Conservation (phyloP, 2,797 vertebrate species). For the Pteronotus mesoamericanus region DNA sequence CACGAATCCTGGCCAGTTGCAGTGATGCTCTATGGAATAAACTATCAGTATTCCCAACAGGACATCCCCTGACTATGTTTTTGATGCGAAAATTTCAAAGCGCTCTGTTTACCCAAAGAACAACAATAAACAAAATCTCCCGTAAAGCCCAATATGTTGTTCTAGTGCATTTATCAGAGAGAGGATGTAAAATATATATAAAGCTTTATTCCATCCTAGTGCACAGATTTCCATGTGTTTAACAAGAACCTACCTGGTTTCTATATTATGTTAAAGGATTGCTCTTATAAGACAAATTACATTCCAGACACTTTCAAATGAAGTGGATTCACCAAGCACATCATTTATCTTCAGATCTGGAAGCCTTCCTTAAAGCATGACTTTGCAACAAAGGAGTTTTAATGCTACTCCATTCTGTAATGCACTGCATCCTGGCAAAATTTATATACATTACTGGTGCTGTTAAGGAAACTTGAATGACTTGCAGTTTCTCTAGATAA, state of each 20-base stretch:
- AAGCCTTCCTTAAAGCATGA: constrained; percentile 27
- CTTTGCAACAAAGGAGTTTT: constrained; percentile 23
- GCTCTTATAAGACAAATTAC: neutral
- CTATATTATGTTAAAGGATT: neutral
- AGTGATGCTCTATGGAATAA: neutral
- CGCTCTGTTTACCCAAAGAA: neutral
- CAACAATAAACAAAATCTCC: neutral
- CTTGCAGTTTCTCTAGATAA: constrained; percentile 49
- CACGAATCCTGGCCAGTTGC: neutral
- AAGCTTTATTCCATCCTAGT: neutral
- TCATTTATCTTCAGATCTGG: neutral
- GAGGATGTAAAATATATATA: neutral
- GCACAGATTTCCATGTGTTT: neutral
- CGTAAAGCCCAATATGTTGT: neutral
- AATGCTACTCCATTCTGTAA: constrained; percentile 15
- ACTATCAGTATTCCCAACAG: neutral
- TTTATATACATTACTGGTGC: constrained; percentile 1
- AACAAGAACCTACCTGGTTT: constrained; percentile 4
- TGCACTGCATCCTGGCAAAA: constrained; percentile 16
- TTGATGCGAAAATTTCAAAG: neutral
- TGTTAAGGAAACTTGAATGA: constrained; percentile 30
- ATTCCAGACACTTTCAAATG: neutral
- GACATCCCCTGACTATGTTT: neutral
- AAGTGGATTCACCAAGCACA: neutral
- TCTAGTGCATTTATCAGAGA: neutral